phyloP scores from a whole-genome alignment of 2,797 vertebrate species.

The Dromococcyx pavoninus region DNA sequence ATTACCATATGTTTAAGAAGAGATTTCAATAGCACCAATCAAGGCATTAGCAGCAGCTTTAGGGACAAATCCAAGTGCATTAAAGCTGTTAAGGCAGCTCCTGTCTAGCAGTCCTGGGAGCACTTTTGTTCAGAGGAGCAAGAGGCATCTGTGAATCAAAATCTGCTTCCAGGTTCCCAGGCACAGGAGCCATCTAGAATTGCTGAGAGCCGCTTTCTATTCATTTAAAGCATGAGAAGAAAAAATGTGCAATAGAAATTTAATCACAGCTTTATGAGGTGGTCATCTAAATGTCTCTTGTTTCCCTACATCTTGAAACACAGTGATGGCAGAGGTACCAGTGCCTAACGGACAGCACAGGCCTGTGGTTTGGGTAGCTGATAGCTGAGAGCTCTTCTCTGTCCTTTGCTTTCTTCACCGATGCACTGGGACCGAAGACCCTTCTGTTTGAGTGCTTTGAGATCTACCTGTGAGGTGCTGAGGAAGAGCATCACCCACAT shows the following conservation, averaged over 20 bases:
- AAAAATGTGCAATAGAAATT: background rate
- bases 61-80: conserved; percentile 42
- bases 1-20: conserved; percentile 54
- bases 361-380: background rate
- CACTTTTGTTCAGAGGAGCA: background rate
- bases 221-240: background rate
- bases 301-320: background rate
- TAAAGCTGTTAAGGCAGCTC: conserved; percentile 39
- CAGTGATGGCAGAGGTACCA: background rate
- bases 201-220: background rate
- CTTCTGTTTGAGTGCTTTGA: background rate
- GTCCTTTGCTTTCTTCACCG: background rate
- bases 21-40: conserved; percentile 42
- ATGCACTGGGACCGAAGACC: background rate
- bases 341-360: background rate
- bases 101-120: conserved; percentile 11
- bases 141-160: conserved; percentile 45
- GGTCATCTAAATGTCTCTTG: background rate
- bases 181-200: conserved; percentile 19
- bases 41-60: conserved; percentile 40
- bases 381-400: rapidly evolving
- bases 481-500: background rate
- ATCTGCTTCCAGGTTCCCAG: conserved; percentile 16
- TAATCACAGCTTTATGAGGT: background rate
- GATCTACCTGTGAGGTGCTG: background rate